Conservation (phyloP, 2,113 vertebrate genomes). For the Dinomys branickii region DNA sequence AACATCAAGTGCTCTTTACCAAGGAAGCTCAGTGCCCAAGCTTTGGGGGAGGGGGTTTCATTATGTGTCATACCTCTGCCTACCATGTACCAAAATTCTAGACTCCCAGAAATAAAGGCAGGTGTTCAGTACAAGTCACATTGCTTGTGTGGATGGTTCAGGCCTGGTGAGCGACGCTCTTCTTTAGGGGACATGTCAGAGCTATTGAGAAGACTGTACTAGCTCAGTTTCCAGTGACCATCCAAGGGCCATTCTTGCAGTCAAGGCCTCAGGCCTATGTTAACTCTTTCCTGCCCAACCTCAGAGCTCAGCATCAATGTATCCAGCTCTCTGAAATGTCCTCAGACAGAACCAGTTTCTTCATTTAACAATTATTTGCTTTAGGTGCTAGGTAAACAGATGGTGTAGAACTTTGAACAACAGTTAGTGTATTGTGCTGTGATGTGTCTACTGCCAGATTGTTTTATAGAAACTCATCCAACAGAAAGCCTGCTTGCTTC, state of each 20-base stretch:
- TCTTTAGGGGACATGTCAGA: neutral
- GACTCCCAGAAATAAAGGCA: neutral
- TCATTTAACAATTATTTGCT: neutral
- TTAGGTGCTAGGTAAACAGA: neutral
- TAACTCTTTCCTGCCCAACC: neutral
- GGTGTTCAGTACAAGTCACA: neutral
- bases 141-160: neutral
- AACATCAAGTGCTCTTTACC: neutral
- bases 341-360: neutral
- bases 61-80: neutral
- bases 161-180: neutral
- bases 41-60: neutral
- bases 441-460: neutral
- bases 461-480: neutral
- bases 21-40: neutral
- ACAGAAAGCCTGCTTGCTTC: neutral
- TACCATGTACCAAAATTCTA: neutral
- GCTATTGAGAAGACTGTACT: neutral
- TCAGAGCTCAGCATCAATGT: neutral
- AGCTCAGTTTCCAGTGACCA: neutral
- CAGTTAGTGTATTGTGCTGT: neutral
- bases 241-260: neutral
- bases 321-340: neutral
- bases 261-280: neutral
- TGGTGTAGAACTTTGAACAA: neutral